phyloP scores from a whole-genome alignment of 2,888 invertebrate genomes.

The Deroplatys truncata region DNA sequence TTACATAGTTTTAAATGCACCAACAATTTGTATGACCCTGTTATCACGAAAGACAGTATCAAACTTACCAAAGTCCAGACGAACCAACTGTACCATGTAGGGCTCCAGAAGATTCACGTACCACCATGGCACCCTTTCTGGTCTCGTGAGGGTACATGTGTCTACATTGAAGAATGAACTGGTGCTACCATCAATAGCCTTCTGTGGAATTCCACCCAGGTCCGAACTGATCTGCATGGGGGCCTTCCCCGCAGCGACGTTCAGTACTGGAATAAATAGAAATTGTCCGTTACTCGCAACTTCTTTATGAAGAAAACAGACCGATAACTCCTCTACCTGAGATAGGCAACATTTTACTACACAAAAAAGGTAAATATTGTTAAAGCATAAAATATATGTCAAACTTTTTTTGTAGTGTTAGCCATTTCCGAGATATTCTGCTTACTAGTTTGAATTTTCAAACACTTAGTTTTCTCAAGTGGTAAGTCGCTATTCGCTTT shows the following conservation, averaged over 20 bases:
- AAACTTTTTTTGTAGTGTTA: too few species aligned
- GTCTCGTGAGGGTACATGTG: slow-evolving; percentile 82
- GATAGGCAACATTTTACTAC: too few species aligned
- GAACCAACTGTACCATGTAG: slow-evolving; percentile 89
- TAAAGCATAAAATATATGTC: too few species aligned
- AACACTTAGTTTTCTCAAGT: too few species aligned
- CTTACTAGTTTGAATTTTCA: too few species aligned
- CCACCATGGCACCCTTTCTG: slow-evolving; percentile 89
- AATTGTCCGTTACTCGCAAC: too few species aligned
- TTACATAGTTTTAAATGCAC: too few species aligned
- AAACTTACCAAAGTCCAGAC: slow-evolving; percentile 85
- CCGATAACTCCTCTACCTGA: too few species aligned
- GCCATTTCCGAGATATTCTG: too few species aligned
- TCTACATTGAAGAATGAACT: slow-evolving; percentile 74
- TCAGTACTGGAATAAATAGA: slow-evolving; percentile 63
- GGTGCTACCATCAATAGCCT: slow-evolving; percentile 88
- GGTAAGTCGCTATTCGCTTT: too few species aligned
- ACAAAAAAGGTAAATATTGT: too few species aligned
- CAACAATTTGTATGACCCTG: too few species aligned
- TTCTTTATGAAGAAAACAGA: background rate
- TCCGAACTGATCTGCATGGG: slow-evolving; percentile 89
- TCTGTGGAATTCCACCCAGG: slow-evolving; percentile 79
- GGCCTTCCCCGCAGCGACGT: slow-evolving; percentile 91
- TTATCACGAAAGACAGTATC: slow-evolving; percentile 38
- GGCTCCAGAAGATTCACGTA: slow-evolving; percentile 91